Conservation (phyloP, 2,888 invertebrate species). For the Oscheius sp. region DNA sequence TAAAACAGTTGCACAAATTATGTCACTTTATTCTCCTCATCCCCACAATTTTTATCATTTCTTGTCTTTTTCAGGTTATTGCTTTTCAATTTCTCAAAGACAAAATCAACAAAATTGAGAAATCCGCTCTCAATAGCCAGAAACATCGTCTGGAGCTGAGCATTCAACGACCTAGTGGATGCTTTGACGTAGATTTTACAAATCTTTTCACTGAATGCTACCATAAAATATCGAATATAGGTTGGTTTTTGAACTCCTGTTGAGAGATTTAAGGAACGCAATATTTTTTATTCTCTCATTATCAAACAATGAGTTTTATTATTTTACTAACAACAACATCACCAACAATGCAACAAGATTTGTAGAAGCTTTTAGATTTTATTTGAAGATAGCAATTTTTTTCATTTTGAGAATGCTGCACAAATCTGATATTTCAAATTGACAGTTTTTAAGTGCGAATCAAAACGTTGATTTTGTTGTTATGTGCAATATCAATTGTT, state of each 20-base stretch:
- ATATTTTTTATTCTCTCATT: no score
- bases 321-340: no score
- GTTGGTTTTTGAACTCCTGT: no score
- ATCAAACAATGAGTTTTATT: no score
- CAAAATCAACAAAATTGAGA: constrained; percentile 27
- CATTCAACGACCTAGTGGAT: constrained; percentile 78
- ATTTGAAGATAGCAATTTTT: no score
- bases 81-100: constrained; percentile 40
- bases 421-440: no score
- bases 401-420: no score
- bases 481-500: neutral
- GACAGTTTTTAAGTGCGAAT: no score
- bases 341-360: no score
- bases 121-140: neutral
- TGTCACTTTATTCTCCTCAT: neutral
- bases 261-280: no score
- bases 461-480: no score
- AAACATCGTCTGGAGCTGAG: constrained; percentile 37
- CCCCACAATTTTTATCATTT: neutral
- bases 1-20: neutral
- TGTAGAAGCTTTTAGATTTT: no score
- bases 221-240: constrained; percentile 74
- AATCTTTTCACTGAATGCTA: constrained; percentile 86
- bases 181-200: constrained; percentile 81
- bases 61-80: constrained; percentile 25